Percentiles rank a stretch among this genome's conserved stretches.
Evolutionary conservation across 2,797 vertebrate genomes (phyloP).

Genomic region (Chiroxiphia lanceolata): DNA sequence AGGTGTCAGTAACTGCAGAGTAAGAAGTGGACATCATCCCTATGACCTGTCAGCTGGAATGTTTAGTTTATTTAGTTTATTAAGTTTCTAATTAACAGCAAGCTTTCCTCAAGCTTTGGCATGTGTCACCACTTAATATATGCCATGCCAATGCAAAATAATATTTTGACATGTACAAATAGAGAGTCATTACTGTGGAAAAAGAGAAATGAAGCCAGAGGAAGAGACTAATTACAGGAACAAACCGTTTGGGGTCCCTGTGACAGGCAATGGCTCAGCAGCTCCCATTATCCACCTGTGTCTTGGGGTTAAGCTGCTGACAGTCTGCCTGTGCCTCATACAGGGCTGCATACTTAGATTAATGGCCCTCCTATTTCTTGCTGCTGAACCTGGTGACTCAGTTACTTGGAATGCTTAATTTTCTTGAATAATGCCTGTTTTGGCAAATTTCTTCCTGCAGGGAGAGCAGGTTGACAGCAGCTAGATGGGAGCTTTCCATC

Average conservation of each 20-base stretch:
- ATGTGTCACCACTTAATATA: background rate
- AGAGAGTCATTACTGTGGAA: slow-evolving; percentile 9
- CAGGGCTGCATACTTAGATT: background rate
- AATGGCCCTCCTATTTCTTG: background rate
- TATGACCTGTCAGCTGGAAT: background rate
- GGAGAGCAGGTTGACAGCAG: background rate
- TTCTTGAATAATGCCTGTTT: slow-evolving; percentile 12
- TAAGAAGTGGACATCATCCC: background rate
- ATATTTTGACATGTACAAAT: slow-evolving; percentile 2
- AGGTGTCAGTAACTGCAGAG: background rate
- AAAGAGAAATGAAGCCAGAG: background rate
- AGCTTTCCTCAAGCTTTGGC: slow-evolving; percentile 19
- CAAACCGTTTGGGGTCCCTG: background rate
- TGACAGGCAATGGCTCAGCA: background rate
- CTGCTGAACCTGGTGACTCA: slow-evolving; percentile 21
- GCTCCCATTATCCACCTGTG: background rate
- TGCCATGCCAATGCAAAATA: background rate
- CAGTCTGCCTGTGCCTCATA: background rate
- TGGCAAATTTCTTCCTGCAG: background rate
- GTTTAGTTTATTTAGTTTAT: background rate
- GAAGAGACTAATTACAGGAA: slow-evolving; percentile 19
- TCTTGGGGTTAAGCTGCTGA: background rate
- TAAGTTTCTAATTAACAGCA: slow-evolving; percentile 31
- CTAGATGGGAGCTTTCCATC: background rate
- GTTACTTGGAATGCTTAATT: slow-evolving; percentile 9